A percentile compares a stretch with the other conserved stretches of the same genome.
Evolutionary conservation across 2,797 vertebrate genomes (phyloP).

Genomic region (Rhabdophis nuchalis): DNA sequence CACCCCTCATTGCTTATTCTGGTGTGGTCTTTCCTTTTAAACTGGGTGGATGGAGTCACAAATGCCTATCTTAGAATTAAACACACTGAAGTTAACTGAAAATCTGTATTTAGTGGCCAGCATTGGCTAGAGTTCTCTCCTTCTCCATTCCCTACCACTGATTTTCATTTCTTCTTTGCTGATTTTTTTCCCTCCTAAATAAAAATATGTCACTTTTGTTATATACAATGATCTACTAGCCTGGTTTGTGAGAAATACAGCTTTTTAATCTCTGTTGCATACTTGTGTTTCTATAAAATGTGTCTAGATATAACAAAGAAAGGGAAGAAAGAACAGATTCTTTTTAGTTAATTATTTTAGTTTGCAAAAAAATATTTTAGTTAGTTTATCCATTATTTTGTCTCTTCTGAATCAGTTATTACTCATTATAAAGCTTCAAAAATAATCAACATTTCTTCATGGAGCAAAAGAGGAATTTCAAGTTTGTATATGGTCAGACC

Average conservation of each 20-base stretch:
- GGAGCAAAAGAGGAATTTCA: slow-evolving; percentile 16
- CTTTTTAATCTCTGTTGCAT: slow-evolving; percentile 4
- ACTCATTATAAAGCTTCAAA: slow-evolving; percentile 15
- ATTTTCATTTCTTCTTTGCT: slow-evolving; percentile 65
- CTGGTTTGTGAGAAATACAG: slow-evolving; percentile 37
- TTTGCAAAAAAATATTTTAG: background rate
- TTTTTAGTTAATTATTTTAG: slow-evolving; percentile 13
- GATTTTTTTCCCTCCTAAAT: slow-evolving; percentile 59
- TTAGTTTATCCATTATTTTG: background rate
- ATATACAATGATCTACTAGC: slow-evolving; percentile 42
- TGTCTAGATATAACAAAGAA: background rate
- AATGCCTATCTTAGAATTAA: slow-evolving; percentile 72
- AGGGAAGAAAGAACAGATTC: background rate
- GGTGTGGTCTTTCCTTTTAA: slow-evolving; percentile 75
- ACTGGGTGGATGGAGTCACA: slow-evolving; percentile 68
- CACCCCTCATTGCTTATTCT: slow-evolving; percentile 73
- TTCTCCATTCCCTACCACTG: slow-evolving; percentile 2
- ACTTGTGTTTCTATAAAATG: slow-evolving; percentile 10
- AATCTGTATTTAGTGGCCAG: slow-evolving; percentile 67
- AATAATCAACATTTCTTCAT: background rate
- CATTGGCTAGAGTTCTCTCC: slow-evolving; percentile 57
- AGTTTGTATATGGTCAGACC: background rate
- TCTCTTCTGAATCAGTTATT: background rate
- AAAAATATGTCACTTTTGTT: slow-evolving; percentile 57
- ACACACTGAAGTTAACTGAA: slow-evolving; percentile 66